Evolutionary conservation across 2,888 invertebrate species (phyloP).

Genomic region (Phortica magna): DNA sequence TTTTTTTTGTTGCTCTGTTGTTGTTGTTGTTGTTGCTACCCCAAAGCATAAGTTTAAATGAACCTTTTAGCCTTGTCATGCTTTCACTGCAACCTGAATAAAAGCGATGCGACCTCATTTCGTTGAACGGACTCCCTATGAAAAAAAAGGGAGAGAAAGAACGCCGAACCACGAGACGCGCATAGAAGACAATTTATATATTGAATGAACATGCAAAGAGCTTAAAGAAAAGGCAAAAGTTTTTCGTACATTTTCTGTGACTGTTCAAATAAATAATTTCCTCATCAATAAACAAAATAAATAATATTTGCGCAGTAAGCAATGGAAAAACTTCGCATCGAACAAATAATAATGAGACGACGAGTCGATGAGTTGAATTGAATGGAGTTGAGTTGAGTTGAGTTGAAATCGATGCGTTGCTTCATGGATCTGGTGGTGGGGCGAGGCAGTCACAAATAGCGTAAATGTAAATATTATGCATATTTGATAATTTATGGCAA

Average conservation of each 20-base stretch:
- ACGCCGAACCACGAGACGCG: background rate
- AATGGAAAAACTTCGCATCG: constrained; percentile 16
- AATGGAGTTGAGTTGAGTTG: background rate
- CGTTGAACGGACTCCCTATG: constrained; percentile 51
- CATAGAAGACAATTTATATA: background rate
- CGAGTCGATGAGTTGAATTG: background rate
- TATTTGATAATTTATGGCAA: constrained; percentile 75
- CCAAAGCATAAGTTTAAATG: constrained; percentile 43
- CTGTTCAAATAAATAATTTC: constrained; percentile 66
- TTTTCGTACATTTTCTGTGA: constrained; percentile 51
- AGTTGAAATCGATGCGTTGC: background rate
- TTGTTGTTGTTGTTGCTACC: background rate
- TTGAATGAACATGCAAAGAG: constrained; percentile 22
- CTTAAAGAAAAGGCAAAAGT: constrained; percentile 57
- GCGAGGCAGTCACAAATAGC: background rate
- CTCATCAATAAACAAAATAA: constrained; percentile 74
- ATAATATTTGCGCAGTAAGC: constrained; percentile 57
- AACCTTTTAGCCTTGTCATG: constrained; percentile 21
- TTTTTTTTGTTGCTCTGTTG: constrained; percentile 39
- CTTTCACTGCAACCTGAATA: constrained; percentile 33
- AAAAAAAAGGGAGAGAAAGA: background rate
- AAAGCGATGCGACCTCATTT: constrained; percentile 44
- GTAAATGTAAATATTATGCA: constrained; percentile 72
- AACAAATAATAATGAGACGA: constrained; percentile 28
- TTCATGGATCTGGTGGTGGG: background rate